Evolutionary conservation across 2,797 vertebrate genomes (phyloP).

Genomic region (Echiichthys vipera): DNA sequence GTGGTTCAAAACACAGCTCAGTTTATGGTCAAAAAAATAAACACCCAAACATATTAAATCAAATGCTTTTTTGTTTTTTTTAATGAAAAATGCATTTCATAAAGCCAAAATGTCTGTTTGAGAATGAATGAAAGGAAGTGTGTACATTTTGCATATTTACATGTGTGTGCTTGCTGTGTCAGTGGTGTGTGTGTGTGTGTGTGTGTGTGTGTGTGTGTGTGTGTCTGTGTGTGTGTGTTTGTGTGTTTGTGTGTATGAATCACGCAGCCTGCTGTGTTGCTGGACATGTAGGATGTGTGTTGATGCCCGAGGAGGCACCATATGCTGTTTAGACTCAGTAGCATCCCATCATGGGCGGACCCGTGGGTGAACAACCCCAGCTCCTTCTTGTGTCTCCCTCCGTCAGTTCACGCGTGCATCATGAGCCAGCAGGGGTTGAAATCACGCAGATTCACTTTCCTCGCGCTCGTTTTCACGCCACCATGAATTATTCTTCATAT

Average conservation of each 20-base stretch:
- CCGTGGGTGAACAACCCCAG: conserved; percentile 48
- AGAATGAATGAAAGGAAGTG: conserved; percentile 27
- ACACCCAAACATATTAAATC: neutral
- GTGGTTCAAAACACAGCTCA: neutral
- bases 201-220: conserved; percentile 17
- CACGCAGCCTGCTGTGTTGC: conserved; percentile 66
- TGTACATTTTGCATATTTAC: conserved; percentile 21
- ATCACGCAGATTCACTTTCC: conserved; percentile 51
- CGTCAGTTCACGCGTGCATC: conserved; percentile 32
- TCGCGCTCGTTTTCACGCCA: conserved; percentile 41
- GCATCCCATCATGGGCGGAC: conserved; percentile 64
- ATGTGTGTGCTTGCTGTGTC: conserved; percentile 15
- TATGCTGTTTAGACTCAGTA: conserved; percentile 79
- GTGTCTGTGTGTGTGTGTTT: conserved; percentile 21
- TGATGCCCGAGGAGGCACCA: conserved; percentile 80
- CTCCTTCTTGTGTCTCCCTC: conserved; percentile 62
- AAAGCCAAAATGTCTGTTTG: neutral
- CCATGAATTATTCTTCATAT: conserved; percentile 44
- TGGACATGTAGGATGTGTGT: conserved; percentile 75
- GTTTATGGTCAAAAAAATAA: neutral
- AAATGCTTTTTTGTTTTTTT: neutral
- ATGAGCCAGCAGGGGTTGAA: conserved; percentile 51
- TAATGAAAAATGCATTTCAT: no score
- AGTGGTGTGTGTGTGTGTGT: conserved; percentile 19
- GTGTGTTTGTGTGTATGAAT: conserved; percentile 36